phyloP scores from a whole-genome alignment of 2,797 vertebrate genomes.

The Danio tinwini region DNA sequence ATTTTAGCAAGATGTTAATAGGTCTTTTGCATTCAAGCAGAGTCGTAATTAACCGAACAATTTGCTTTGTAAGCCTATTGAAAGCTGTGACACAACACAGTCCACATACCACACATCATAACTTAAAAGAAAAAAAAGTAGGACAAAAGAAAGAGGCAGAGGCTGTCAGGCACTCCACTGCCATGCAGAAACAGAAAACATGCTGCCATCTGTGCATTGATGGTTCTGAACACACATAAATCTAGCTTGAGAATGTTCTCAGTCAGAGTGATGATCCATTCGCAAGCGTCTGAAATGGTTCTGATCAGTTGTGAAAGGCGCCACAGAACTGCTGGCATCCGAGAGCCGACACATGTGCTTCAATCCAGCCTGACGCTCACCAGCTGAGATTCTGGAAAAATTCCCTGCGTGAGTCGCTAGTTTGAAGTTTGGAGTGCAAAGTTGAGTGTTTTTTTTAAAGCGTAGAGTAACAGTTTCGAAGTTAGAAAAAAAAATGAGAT shows the following conservation, averaged over 20 bases:
- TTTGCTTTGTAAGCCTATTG: too few relatives aligned
- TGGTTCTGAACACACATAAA: conserved; percentile 5
- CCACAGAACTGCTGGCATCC: neutral
- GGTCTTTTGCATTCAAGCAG: too few relatives aligned
- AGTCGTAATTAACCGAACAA: too few relatives aligned
- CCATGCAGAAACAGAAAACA: conserved; percentile 13
- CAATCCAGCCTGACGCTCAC: neutral
- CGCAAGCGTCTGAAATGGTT: neutral
- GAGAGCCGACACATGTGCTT: conserved; percentile 2
- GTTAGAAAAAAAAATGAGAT: too few relatives aligned
- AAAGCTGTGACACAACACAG: neutral
- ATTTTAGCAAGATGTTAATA: too few relatives aligned
- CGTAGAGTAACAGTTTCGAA: too few relatives aligned
- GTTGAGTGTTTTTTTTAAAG: too few relatives aligned
- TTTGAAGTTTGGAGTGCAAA: neutral
- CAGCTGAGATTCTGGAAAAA: neutral
- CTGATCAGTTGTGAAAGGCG: neutral
- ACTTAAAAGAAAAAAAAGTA: neutral
- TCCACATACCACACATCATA: neutral
- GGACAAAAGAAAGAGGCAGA: neutral
- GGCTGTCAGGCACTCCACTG: neutral
- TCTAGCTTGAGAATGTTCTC: conserved; percentile 23
- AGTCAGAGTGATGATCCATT: conserved; percentile 8
- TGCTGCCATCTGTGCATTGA: conserved; percentile 4
- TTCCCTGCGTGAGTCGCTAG: neutral